Conservation (phyloP, 2,888 invertebrate genomes). For the Coleophora deauratella region DNA sequence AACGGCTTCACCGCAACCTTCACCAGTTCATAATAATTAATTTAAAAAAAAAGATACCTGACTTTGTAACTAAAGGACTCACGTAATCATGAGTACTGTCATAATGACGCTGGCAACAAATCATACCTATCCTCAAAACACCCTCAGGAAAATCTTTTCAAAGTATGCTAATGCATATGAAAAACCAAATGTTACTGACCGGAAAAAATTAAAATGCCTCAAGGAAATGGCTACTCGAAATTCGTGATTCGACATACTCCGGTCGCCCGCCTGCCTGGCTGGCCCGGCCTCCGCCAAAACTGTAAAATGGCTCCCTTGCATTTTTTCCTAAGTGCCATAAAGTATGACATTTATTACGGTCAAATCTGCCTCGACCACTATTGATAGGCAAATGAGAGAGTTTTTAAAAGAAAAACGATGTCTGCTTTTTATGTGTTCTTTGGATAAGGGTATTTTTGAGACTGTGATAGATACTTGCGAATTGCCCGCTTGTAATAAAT, state of each 20-base stretch:
- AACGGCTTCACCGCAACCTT: too few species aligned
- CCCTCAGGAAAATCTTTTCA: too few species aligned
- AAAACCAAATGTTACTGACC: too few species aligned
- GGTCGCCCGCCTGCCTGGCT: constrained; percentile 60
- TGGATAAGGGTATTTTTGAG: constrained; percentile 61
- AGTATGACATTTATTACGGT: constrained; percentile 75
- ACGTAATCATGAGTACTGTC: too few species aligned
- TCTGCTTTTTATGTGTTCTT: constrained; percentile 73
- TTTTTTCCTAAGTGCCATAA: constrained; percentile 72
- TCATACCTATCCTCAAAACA: too few species aligned
- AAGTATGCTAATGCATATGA: too few species aligned
- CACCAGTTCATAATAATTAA: too few species aligned
- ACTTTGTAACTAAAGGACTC: too few species aligned
- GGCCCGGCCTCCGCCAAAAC: constrained; percentile 66
- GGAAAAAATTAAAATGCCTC: constrained; percentile 21
- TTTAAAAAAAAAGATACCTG: too few species aligned
- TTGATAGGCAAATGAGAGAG: constrained; percentile 75
- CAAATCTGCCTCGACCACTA: constrained; percentile 73
- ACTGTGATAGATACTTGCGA: constrained; percentile 28
- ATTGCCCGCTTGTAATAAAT: constrained; percentile 31
- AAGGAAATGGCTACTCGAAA: constrained; percentile 62
- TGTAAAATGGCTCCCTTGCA: constrained; percentile 73
- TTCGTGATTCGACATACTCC: constrained; percentile 56
- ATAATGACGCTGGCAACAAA: too few species aligned
- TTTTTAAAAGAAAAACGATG: constrained; percentile 75